Evolutionary conservation across 2,888 invertebrate species (phyloP).

Genomic region (Brassicogethes aeneus): DNA sequence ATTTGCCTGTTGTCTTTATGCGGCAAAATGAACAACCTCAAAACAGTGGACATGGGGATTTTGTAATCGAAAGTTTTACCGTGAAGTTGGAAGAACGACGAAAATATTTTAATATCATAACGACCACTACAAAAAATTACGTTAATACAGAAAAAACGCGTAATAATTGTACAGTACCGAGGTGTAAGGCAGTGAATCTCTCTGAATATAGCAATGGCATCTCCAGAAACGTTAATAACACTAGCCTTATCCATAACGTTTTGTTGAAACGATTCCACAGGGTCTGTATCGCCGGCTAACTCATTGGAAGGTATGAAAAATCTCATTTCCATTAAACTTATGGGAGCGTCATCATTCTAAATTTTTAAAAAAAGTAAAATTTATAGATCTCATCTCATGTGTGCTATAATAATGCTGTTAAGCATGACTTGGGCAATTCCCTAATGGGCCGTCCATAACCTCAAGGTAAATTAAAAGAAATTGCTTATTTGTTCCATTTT

Average conservation of each 20-base stretch:
- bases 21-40: slow-evolving; percentile 87
- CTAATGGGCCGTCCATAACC: no score
- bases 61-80: slow-evolving; percentile 99
- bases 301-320: slow-evolving; percentile 95
- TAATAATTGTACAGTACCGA: no score
- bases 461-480: no score
- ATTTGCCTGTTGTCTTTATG: slow-evolving; percentile 97
- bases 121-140: slow-evolving; percentile 82
- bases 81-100: slow-evolving; percentile 83
- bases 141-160: no score
- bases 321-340: slow-evolving; percentile 94
- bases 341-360: slow-evolving; percentile 95
- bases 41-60: slow-evolving; percentile 94
- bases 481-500: no score
- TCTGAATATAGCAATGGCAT: slow-evolving; percentile 93
- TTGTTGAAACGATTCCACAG: slow-evolving; percentile 94
- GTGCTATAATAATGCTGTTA: no score
- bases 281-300: slow-evolving; percentile 76
- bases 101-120: slow-evolving; percentile 92
- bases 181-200: slow-evolving; percentile 98
- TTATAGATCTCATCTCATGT: no score
- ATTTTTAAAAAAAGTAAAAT: slow-evolving; percentile 13
- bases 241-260: slow-evolving; percentile 97
- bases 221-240: slow-evolving; percentile 95
- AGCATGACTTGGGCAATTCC: no score